A percentile compares a stretch with the other conserved stretches of the same genome.
Conservation (phyloP, 2,113 vertebrate genomes). For the Noturus placidus region DNA sequence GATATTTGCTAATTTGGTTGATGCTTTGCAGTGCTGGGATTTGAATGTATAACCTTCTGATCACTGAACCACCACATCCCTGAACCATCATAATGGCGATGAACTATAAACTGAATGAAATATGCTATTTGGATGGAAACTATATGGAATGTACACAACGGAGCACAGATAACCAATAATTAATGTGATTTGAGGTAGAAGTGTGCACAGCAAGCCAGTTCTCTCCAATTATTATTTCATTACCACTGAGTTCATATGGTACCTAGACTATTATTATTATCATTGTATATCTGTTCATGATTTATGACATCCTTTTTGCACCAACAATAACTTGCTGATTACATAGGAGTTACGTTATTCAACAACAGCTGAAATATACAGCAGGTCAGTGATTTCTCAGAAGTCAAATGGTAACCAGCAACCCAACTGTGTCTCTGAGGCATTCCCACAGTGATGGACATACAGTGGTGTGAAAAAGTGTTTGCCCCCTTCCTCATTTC, state of each 20-base stretch:
- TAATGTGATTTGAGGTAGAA: neutral
- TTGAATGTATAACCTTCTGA: neutral
- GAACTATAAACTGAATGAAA: neutral
- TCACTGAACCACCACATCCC: neutral
- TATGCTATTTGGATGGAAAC: neutral
- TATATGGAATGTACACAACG: neutral
- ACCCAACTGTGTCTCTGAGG: constrained; percentile 11
- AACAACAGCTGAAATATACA: constrained; percentile 13
- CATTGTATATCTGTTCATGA: neutral
- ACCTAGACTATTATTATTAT: neutral
- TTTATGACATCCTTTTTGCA: constrained; percentile 12
- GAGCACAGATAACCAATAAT: neutral
- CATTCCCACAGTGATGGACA: constrained; percentile 19
- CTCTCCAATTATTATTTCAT: neutral
- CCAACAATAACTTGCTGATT: constrained; percentile 18
- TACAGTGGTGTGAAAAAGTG: too few species aligned
- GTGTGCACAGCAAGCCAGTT: neutral
- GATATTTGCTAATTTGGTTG: neutral
- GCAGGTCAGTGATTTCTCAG: neutral
- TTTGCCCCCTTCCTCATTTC: too few species aligned
- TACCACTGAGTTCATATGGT: neutral
- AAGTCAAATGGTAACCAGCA: neutral
- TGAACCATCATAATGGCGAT: neutral
- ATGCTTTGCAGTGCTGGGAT: neutral
- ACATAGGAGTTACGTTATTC: constrained; percentile 30